Evolutionary conservation across 1,140 invertebrate genomes (phyloP).

Genomic region (Lordiphosa clarofinis): DNA sequence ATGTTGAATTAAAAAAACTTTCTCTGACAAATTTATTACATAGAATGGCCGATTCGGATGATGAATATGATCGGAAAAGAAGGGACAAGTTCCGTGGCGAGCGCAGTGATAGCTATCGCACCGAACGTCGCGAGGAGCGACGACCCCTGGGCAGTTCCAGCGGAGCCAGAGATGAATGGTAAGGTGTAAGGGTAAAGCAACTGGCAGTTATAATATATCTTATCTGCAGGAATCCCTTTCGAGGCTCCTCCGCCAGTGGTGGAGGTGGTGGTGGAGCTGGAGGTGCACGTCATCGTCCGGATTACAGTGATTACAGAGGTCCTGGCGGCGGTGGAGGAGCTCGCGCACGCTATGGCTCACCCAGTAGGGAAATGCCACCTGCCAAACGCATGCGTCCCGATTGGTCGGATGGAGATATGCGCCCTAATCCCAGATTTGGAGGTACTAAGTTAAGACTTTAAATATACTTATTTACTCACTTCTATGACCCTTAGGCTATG

Average conservation of each 20-base stretch:
- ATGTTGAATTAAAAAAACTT: slow-evolving; percentile 19
- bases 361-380: slow-evolving; percentile 88
- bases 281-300: slow-evolving; percentile 81
- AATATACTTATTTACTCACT: background rate
- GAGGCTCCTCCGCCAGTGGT: slow-evolving; percentile 75
- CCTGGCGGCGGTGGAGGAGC: slow-evolving; percentile 46
- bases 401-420: slow-evolving; percentile 82
- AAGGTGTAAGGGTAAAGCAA: slow-evolving; percentile 81
- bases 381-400: slow-evolving; percentile 90
- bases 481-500: slow-evolving; percentile 52
- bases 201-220: slow-evolving; percentile 6
- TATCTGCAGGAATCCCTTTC: slow-evolving; percentile 68
- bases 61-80: slow-evolving; percentile 93
- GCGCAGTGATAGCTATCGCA: slow-evolving; percentile 88
- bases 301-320: slow-evolving; percentile 87
- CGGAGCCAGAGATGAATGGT: slow-evolving; percentile 87
- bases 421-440: slow-evolving; percentile 79
- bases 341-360: slow-evolving; percentile 85
- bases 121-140: slow-evolving; percentile 86
- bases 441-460: slow-evolving; percentile 44
- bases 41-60: slow-evolving; percentile 92
- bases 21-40: slow-evolving; percentile 23
- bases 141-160: slow-evolving; percentile 49
- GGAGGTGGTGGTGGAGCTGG: slow-evolving; percentile 59
- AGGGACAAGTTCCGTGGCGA: slow-evolving; percentile 94